Evolutionary conservation across 1,140 invertebrate species (phyloP).

Genomic region (Euwallacea fornicatus): DNA sequence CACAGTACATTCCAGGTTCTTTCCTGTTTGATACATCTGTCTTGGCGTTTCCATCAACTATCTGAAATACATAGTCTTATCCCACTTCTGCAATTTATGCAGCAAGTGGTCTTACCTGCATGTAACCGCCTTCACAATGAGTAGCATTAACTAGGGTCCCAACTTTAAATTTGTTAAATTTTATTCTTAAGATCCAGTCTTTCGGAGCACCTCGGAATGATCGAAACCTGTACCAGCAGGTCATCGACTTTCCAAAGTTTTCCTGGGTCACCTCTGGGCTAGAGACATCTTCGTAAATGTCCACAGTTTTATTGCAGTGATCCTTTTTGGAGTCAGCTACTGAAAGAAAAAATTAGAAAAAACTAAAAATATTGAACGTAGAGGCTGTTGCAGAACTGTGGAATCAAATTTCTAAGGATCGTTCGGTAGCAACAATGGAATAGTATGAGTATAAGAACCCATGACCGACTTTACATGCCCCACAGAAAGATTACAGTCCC

Average conservation of each 20-base stretch:
- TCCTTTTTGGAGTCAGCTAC: constrained; percentile 68
- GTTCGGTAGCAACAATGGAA: too few relatives aligned
- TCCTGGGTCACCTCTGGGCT: constrained; percentile 80
- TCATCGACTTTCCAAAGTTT: constrained; percentile 79
- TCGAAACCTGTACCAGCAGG: constrained; percentile 86
- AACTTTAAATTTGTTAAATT: constrained; percentile 92
- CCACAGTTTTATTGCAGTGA: constrained; percentile 90
- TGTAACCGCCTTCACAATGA: constrained; percentile 79
- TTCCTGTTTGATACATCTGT: constrained; percentile 82
- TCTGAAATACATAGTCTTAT: constrained; percentile 59
- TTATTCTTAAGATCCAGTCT: constrained; percentile 85
- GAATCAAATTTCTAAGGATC: too few relatives aligned
- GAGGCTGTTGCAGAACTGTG: too few relatives aligned
- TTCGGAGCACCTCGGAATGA: constrained; percentile 79
- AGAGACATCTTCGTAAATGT: constrained; percentile 87
- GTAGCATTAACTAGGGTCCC: constrained; percentile 83
- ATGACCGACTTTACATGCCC: too few relatives aligned
- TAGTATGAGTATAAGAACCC: too few relatives aligned
- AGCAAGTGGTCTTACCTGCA: constrained; percentile 66
- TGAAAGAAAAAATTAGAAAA: constrained; percentile 40
- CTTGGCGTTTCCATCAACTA: constrained; percentile 81
- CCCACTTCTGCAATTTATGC: not conserved
- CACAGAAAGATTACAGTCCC: too few relatives aligned
- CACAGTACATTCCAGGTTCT: constrained; percentile 86
- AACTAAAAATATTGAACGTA: too few relatives aligned